Evolutionary conservation across 2,113 vertebrate genomes (phyloP), one percentile per base, ranked within the genome.

Genomic region (Coturnix japonica): DNA sequence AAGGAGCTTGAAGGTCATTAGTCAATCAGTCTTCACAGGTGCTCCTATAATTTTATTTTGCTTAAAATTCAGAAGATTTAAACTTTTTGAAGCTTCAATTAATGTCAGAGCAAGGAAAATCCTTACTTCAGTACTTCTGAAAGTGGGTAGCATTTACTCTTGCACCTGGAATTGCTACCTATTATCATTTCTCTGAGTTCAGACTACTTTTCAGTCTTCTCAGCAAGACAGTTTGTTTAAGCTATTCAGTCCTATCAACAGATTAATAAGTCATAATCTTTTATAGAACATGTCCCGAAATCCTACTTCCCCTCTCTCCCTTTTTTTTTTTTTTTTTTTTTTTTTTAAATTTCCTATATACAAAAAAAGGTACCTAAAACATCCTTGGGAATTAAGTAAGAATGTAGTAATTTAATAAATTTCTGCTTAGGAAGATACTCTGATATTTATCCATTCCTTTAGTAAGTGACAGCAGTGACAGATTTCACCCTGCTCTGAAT

Each of bases 91-190:
- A 63, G 16, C 3, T 54, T 57, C 37, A 63, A 77, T 54, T 77
- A 53, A 16, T 31, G 56, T 3, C 9, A 77, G 16, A 73, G 25
- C 10, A 66, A 59, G 31, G 76, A 73, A 79, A 65, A 65, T 43
- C 30, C 22, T 61, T 54, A 21, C 8, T 53, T 61, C 6, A 31
- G 11, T 33, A n/a, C 3, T 82, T 63, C 7, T 6, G 1, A 8
- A 23, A 3, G 4, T 61, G 5, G 76, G 20, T 23, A 43, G 8
- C 19, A 14, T 5, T 6, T 18, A 14, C 0, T 41, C 9, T 25
- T 66, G 30, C 8, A 46, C 3, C 7, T 4, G 37, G 5, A 13
- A 11, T 1, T 63, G 20, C 5, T 37, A 54, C 0, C 0, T 3
- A 8, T 37, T 47, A 71, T 64, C 5, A 43, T 39, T 85, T 77